Conservation (phyloP, 64 coral and sea anemone species). For the Astreopora myriophthalma region DNA sequence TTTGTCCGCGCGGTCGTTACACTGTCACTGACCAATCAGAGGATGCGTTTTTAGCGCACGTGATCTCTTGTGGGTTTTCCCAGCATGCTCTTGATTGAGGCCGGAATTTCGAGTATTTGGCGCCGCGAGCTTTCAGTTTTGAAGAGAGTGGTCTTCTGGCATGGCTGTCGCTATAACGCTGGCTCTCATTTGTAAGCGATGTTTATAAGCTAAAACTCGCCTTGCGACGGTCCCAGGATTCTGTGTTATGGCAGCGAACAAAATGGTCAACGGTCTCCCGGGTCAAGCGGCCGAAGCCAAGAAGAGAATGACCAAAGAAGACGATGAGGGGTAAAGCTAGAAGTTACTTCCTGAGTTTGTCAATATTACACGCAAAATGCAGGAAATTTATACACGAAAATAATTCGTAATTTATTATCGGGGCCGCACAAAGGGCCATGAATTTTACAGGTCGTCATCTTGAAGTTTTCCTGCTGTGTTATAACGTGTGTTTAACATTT, state of each 20-base stretch:
- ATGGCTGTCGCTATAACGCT: slow-evolving; percentile 57
- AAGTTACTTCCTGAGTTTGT: slow-evolving; percentile 23
- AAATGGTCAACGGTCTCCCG: slow-evolving; percentile 84
- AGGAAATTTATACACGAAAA: slow-evolving; percentile 35
- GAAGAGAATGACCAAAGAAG: slow-evolving; percentile 96
- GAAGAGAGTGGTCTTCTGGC: slow-evolving; percentile 44
- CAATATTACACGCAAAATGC: slow-evolving; percentile 57
- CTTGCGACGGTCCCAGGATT: slow-evolving; percentile 68
- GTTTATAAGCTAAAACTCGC: slow-evolving; percentile 74
- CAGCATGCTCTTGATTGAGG: slow-evolving; percentile 76
- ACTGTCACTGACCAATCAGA: slow-evolving; percentile 47
- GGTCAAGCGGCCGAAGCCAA: slow-evolving; percentile 68
- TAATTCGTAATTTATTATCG: slow-evolving; percentile 34
- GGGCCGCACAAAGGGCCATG: slow-evolving; percentile 11
- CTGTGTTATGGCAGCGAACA: slow-evolving; percentile 73
- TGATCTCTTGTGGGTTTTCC: slow-evolving; percentile 86
- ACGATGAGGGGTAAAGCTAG: slow-evolving; percentile 82
- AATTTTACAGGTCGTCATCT: slow-evolving; percentile 50
- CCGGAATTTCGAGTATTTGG: slow-evolving; percentile 87
- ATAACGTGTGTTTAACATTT: slow-evolving; percentile 32
- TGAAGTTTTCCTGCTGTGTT: not conserved
- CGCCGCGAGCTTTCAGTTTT: slow-evolving; percentile 78
- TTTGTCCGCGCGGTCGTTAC: slow-evolving; percentile 14
- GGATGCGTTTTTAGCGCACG: not conserved
- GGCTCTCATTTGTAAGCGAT: slow-evolving; percentile 48